phyloP scores from a whole-genome alignment of 2,797 vertebrate species.

The Pampus argenteus region DNA sequence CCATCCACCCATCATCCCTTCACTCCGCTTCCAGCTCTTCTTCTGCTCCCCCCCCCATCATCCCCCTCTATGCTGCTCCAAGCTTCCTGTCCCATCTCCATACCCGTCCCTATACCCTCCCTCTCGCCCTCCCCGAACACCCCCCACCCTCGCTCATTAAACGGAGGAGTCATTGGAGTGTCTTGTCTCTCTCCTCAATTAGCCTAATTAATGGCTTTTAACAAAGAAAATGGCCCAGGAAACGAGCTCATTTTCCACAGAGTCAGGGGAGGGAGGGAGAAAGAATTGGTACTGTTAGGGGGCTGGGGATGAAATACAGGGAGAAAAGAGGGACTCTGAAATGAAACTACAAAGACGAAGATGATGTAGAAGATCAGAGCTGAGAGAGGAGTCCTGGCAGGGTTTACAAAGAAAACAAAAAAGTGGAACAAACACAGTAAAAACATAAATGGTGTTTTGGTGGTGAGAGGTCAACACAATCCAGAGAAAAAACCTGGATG shows the following conservation, averaged over 20 bases:
- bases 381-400: not conserved
- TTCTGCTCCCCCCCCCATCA: not conserved
- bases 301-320: slow-evolving; percentile 8
- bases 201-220: slow-evolving; percentile 82
- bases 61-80: not conserved
- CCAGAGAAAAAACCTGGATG: not conserved
- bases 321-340: not conserved
- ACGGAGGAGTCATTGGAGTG: slow-evolving; percentile 70
- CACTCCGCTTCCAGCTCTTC: slow-evolving; percentile 12
- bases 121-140: not conserved
- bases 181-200: slow-evolving; percentile 80
- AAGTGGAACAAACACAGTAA: no score
- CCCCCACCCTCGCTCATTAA: slow-evolving; percentile 65
- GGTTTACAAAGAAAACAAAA: not conserved
- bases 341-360: not conserved
- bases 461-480: no score
- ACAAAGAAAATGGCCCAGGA: slow-evolving; percentile 77
- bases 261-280: slow-evolving; percentile 19
- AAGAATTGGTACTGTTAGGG: not conserved
- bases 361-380: not conserved
- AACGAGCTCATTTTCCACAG: slow-evolving; percentile 65
- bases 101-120: not conserved
- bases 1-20: not conserved
- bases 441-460: no score
- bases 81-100: slow-evolving; percentile 27